A percentile compares a stretch with the other conserved stretches of the same genome.
Evolutionary conservation across 2,797 vertebrate species (phyloP).

Genomic region (Crossoptilon crossoptilon): DNA sequence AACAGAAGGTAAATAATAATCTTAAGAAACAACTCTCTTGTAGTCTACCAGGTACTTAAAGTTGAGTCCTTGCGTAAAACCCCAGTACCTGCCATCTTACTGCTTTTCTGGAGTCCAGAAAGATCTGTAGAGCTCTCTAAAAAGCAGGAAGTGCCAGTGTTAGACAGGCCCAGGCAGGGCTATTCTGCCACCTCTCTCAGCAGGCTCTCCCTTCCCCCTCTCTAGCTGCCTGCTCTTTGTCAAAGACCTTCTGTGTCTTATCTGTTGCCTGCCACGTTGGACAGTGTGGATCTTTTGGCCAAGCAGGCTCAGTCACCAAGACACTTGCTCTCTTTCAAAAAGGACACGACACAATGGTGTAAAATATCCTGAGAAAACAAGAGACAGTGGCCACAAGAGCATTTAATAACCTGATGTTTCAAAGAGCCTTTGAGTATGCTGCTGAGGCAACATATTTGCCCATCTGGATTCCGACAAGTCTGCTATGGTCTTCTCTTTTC

Average conservation of each 20-base stretch:
- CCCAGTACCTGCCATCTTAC: neutral
- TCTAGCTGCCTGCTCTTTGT: accelerated
- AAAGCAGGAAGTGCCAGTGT: accelerated
- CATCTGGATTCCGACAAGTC: neutral
- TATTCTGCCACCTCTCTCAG: accelerated
- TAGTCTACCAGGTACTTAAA: neutral
- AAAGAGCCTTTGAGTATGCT: neutral
- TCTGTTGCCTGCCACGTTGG: neutral
- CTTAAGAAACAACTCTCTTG: neutral
- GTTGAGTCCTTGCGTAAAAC: neutral
- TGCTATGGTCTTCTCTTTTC: neutral
- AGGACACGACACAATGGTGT: accelerated
- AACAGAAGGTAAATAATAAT: neutral
- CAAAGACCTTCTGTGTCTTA: neutral
- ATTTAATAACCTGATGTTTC: neutral
- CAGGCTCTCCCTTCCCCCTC: neutral
- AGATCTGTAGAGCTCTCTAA: neutral
- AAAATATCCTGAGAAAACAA: neutral
- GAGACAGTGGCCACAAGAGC: neutral
- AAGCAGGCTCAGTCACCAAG: neutral
- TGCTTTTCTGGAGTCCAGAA: neutral
- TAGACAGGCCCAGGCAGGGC: neutral
- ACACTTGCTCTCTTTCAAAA: neutral
- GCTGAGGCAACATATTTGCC: neutral
- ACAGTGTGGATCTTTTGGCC: neutral